These are phyloP conservation scores for Thermophis baileyi DNA, from an alignment of 2,113 vertebrate genomes.

Conservation along the genomic window DNA sequence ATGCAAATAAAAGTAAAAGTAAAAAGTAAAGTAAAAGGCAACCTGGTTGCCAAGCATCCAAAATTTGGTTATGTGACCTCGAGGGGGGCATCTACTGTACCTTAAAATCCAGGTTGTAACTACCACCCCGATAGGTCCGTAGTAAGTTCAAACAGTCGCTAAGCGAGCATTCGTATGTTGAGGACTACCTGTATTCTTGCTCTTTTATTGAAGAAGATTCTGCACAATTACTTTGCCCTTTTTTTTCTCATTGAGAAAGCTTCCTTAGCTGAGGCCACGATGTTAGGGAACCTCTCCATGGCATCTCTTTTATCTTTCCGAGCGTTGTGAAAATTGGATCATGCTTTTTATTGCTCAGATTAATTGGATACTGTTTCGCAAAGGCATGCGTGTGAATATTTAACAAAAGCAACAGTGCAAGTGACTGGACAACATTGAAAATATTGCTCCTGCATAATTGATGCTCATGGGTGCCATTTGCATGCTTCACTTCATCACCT, in stretches of 20 bases:
- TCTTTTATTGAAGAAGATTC: background rate
- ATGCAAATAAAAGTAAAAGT: no score
- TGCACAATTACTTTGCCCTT: background rate
- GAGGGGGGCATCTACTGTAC: background rate
- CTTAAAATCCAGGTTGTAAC: background rate
- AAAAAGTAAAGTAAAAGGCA: no score
- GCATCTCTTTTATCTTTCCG: background rate
- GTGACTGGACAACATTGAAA: constrained; percentile 67
- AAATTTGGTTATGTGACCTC: background rate
- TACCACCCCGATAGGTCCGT: background rate
- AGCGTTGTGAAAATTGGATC: constrained; percentile 54
- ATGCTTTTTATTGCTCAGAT: constrained; percentile 68
- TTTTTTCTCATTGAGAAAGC: background rate
- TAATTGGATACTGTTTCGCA: constrained; percentile 77
- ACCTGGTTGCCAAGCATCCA: background rate
- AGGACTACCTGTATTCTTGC: background rate
- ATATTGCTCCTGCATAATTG: constrained; percentile 81
- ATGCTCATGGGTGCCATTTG: constrained; percentile 69
- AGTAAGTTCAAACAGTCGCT: background rate
- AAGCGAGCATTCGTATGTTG: background rate
- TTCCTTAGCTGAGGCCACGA: background rate
- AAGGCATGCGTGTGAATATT: constrained; percentile 79
- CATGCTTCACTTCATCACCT: constrained; percentile 65
- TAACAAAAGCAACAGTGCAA: constrained; percentile 72
- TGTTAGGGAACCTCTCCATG: background rate